Evolutionary conservation across 2,113 vertebrate species (phyloP).

Genomic region (Patagioenas fasciata): DNA sequence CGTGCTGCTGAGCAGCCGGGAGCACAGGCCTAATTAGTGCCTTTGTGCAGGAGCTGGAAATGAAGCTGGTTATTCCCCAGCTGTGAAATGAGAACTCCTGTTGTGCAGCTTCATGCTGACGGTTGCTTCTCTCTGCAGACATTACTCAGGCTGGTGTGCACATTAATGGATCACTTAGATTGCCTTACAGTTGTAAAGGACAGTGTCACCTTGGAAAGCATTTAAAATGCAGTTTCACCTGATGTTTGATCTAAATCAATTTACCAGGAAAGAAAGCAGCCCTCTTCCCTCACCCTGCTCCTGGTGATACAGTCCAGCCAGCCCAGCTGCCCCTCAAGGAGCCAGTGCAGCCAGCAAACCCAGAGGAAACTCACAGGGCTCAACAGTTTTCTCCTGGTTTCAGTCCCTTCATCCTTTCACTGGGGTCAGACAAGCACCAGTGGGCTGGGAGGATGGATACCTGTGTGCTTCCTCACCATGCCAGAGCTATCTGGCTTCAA

Average conservation of each 20-base stretch:
- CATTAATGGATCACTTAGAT: neutral
- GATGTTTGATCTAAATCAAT: neutral
- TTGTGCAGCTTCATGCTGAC: neutral
- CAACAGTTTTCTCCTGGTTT: neutral
- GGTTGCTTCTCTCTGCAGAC: neutral
- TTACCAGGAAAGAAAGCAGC: neutral
- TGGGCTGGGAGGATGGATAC: neutral
- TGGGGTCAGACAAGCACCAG: rapidly evolving
- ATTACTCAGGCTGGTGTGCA: neutral
- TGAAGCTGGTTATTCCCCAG: neutral
- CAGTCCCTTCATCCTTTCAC: neutral
- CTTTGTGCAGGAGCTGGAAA: neutral
- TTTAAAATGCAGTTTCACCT: neutral
- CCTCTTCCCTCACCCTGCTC: neutral
- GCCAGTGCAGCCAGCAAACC: neutral
- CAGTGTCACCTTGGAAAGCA: neutral
- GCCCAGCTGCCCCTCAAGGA: neutral
- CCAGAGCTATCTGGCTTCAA: neutral
- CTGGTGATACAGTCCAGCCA: neutral
- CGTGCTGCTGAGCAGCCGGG: rapidly evolving
- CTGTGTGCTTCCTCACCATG: neutral
- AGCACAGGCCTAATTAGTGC: neutral
- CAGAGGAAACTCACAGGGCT: neutral
- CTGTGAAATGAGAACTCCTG: neutral
- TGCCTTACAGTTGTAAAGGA: neutral